Conservation (phyloP, 2,113 vertebrate genomes). For the Trochalopteron elliotii region DNA sequence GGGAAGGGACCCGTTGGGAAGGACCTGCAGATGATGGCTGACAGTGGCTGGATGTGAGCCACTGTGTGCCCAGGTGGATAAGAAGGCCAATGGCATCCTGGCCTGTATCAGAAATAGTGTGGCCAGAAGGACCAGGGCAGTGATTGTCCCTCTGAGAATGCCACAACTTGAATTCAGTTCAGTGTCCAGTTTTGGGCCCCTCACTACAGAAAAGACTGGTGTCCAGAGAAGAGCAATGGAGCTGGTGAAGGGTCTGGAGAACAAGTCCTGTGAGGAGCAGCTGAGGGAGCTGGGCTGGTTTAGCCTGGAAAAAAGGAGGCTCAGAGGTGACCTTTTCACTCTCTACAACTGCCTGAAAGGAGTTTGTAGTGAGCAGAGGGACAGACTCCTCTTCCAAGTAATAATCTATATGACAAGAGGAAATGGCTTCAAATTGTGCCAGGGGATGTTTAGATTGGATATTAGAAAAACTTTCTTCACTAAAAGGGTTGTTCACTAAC, state of each 20-base stretch:
- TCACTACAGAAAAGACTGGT: not conserved
- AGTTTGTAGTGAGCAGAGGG: not conserved
- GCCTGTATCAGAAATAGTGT: not conserved
- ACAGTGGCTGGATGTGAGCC: not conserved
- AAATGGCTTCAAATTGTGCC: not conserved
- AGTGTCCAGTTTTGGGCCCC: not conserved
- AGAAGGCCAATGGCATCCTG: not conserved
- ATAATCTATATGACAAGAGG: not conserved
- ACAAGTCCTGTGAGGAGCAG: not conserved
- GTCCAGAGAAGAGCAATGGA: not conserved
- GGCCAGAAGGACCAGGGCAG: not conserved
- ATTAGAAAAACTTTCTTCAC: not conserved
- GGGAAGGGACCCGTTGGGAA: not conserved
- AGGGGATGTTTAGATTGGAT: not conserved
- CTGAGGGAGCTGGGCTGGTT: not conserved
- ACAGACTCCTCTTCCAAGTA: not conserved
- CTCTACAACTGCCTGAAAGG: not conserved
- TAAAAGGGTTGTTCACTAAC: not conserved
- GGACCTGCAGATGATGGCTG: not conserved
- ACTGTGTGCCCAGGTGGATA: accelerated
- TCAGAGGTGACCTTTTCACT: not conserved
- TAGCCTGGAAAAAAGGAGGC: not conserved
- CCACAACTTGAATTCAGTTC: not conserved
- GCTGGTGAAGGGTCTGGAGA: not conserved
- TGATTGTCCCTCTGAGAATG: not conserved